These are phyloP conservation scores for Mimachlamys varia DNA, from an alignment of 2,888 invertebrate genomes.

Conservation along the genomic window DNA sequence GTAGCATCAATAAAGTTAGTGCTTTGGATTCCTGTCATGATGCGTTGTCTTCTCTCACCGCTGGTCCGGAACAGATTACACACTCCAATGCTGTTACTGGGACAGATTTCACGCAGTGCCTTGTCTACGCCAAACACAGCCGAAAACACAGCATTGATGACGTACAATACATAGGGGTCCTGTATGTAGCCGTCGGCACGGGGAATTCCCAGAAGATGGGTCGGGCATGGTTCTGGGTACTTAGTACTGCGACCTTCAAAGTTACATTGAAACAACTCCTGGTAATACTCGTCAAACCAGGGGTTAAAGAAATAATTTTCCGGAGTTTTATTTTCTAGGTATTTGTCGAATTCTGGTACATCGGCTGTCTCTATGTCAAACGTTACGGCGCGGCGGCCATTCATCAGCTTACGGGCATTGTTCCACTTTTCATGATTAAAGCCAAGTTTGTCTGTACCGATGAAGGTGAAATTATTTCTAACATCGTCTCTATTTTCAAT, in stretches of 20 bases:
- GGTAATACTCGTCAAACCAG: constrained; percentile 82
- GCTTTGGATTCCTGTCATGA: constrained; percentile 64
- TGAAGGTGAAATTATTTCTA: constrained; percentile 64
- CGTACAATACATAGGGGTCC: constrained; percentile 77
- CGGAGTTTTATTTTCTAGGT: constrained; percentile 74
- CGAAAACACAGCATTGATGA: constrained; percentile 78
- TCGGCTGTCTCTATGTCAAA: constrained; percentile 78
- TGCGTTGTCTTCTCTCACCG: constrained; percentile 70
- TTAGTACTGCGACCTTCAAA: constrained; percentile 38
- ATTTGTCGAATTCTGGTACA: constrained; percentile 72
- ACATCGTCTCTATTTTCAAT: constrained; percentile 57
- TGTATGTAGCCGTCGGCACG: constrained; percentile 71
- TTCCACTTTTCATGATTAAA: constrained; percentile 64
- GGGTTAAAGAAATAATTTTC: constrained; percentile 77
- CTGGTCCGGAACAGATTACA: constrained; percentile 68
- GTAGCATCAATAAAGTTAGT: constrained; percentile 74
- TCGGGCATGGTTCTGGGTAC: constrained; percentile 53
- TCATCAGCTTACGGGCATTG: constrained; percentile 55
- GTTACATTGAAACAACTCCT: constrained; percentile 76
- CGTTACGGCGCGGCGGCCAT: constrained; percentile 61
- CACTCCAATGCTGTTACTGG: constrained; percentile 55
- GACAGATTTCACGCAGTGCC: constrained; percentile 66
- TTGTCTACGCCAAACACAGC: constrained; percentile 73
- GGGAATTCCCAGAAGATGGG: constrained; percentile 63
- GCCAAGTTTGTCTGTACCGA: constrained; percentile 78